Base-by-base conservation (phyloP, 2,888 invertebrate genomes). In the Hypena proboscidalis region DNA sequence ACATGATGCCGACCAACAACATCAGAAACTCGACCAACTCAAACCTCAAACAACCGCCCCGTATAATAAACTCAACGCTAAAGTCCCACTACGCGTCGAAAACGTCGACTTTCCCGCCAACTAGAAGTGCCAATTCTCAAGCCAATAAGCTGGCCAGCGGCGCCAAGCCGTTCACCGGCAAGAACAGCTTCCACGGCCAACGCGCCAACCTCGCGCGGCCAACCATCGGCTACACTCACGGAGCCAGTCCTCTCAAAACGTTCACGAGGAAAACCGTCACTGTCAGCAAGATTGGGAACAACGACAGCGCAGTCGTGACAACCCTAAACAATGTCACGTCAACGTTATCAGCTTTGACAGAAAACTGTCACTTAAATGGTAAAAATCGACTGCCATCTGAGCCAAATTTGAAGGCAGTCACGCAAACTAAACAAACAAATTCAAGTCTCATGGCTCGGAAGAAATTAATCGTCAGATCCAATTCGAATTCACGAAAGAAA, bases 1-100 rank as follows among this genome's bases (percentile, higher is more conserved):
- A 90, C 70, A 90, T 91, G 88, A 51, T 85, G 67, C 90, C 91
- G 0, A 91, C 91, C 0, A 87, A 86, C 69, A 90, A 86, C 65
- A 71, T 90, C 2, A 61, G 88, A 0, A 91, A 90, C 50, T 74
- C 89, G 2, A 81, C 76, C 67, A 85, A 85, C 52, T 83, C 85
- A 1, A 89, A 89, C 52, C 55, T 90, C 1, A 90, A 90, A 54
- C 82, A 85, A 17, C 85, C 79, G 27, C 78, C 80, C 14, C 65
- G 86, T 19, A 67, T 80, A 20, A 72, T 83, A 30, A 83, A 80
- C 60, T 59, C 80, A 0, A 76, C 76, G 0, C 20, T 82, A 1
- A 90, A 88, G 48, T 80, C 83, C 0, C 84, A 85, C 29, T 89
- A 85, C 57, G 85, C 82, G 8, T 68, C 85, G 0, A 90, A 90